Conservation (phyloP, 2,888 invertebrate genomes). For the Trissoscelio sp. region DNA sequence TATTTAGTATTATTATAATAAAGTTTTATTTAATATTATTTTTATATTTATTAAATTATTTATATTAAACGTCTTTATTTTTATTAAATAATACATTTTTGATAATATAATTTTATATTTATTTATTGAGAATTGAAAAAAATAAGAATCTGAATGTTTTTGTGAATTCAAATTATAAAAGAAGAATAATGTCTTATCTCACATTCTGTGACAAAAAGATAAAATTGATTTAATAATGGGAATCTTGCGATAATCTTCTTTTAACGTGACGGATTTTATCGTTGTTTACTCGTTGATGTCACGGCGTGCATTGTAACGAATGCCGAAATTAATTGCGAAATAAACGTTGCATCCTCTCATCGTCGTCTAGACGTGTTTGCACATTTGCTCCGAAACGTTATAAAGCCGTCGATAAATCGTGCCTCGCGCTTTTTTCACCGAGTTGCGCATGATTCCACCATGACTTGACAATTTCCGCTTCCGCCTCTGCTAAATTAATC, state of each 20-base stretch:
- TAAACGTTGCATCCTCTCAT: conserved; percentile 16
- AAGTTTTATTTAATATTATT: too few relatives aligned
- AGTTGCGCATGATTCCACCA: conserved; percentile 52
- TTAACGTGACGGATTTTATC: background rate
- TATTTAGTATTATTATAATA: too few relatives aligned
- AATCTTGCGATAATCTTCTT: conserved; percentile 15
- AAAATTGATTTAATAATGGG: conserved; percentile 27
- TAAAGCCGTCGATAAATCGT: conserved; percentile 55
- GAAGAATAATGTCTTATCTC: too few relatives aligned
- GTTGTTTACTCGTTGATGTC: background rate
- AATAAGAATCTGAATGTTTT: too few relatives aligned
- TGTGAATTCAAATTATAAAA: too few relatives aligned
- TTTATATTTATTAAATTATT: too few relatives aligned
- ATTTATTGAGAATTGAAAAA: too few relatives aligned
- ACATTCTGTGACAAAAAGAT: too few relatives aligned
- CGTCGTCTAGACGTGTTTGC: conserved; percentile 39
- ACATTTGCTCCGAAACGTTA: conserved; percentile 12
- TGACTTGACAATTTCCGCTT: conserved; percentile 68
- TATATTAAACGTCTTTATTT: too few relatives aligned
- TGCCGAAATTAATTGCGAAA: conserved; percentile 42
- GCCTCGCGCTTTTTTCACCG: conserved; percentile 34
- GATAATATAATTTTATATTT: too few relatives aligned
- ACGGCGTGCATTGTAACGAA: background rate
- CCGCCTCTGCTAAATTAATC: conserved; percentile 67
- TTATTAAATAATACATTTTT: too few relatives aligned